Conservation (phyloP, 2,113 vertebrate genomes). For the Mastomys natalensis region DNA sequence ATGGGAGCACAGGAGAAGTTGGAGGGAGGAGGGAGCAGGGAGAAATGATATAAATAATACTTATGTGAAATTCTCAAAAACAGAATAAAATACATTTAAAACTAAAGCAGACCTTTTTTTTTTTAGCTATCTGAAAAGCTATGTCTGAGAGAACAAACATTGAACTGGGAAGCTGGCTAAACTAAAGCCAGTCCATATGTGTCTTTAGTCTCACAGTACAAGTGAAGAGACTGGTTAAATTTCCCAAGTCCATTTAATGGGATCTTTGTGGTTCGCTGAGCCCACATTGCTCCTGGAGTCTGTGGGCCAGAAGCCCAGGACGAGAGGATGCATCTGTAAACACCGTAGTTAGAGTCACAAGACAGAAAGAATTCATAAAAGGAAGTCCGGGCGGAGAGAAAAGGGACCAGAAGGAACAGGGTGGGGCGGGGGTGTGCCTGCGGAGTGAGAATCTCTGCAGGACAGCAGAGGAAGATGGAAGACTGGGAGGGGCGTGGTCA, state of each 20-base stretch:
- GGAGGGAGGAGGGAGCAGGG: not conserved
- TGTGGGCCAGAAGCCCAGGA: not conserved
- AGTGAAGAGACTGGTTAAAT: not conserved
- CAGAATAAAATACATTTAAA: not conserved
- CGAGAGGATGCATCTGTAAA: not conserved
- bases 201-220: not conserved
- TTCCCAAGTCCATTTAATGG: not conserved
- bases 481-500: not conserved
- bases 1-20: not conserved
- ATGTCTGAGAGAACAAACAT: not conserved
- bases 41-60: not conserved
- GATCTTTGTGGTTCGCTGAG: not conserved
- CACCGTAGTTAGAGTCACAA: not conserved
- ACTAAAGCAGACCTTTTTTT: not conserved
- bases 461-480: not conserved
- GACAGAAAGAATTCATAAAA: not conserved
- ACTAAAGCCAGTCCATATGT: not conserved
- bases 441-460: not conserved
- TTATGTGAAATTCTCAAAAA: not conserved
- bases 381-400: fast-evolving
- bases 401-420: not conserved
- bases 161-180: not conserved
- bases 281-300: not conserved
- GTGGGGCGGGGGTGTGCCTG: too few relatives aligned
- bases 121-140: not conserved